phyloP scores from a whole-genome alignment of 2,113 vertebrate genomes.

The Sardina pilchardus region DNA sequence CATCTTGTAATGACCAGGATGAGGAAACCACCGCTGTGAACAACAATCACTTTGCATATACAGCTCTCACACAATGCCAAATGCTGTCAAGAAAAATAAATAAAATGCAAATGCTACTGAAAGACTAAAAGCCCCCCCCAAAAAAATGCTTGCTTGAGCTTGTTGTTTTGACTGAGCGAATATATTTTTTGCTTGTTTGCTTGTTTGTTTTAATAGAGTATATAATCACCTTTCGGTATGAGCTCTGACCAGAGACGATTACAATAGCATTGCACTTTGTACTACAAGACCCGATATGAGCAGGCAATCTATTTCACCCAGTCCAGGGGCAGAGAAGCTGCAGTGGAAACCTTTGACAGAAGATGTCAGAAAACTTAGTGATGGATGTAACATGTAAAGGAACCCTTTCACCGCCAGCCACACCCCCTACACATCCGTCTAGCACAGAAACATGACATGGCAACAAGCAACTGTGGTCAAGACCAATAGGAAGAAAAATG shows the following conservation, averaged over 20 bases:
- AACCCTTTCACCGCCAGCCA: neutral
- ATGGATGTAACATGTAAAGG: neutral
- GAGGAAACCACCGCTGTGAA: neutral
- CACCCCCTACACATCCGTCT: neutral
- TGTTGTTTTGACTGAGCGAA: too few relatives aligned
- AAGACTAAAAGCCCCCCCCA: too few relatives aligned
- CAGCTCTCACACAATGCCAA: neutral
- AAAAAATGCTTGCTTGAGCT: too few relatives aligned
- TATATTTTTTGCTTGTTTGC: too few relatives aligned
- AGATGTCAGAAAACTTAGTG: neutral
- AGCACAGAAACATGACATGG: neutral
- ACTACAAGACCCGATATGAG: neutral
- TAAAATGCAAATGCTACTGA: too few relatives aligned
- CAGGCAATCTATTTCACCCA: neutral
- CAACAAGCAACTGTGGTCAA: neutral
- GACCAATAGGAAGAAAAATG: conserved; percentile 11
- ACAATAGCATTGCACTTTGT: neutral
- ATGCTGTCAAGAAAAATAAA: neutral
- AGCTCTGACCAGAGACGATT: neutral
- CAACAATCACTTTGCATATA: neutral
- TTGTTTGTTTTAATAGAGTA: neutral
- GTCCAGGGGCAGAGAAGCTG: neutral
- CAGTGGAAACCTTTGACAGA: neutral
- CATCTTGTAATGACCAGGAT: conserved; percentile 12
- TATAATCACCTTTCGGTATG: neutral